These are phyloP conservation scores for Euplagia quadripunctaria DNA, from an alignment of 2,888 invertebrate species.

Conservation along the genomic window DNA sequence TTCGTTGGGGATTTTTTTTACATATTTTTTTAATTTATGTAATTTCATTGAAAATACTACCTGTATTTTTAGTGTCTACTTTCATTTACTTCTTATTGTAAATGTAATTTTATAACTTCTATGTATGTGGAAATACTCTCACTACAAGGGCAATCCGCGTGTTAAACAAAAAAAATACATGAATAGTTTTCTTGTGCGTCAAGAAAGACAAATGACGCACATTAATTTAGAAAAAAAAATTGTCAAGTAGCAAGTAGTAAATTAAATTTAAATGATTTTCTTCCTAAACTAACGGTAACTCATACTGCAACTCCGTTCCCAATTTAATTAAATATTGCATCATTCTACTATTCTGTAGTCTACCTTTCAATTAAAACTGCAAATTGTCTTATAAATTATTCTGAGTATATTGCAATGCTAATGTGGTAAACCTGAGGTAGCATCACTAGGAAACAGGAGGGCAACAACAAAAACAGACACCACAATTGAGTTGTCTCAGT, in stretches of 20 bases:
- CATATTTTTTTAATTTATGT: too few relatives aligned
- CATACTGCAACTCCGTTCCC: neutral
- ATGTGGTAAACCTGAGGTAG: conserved; percentile 36
- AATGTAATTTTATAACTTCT: too few relatives aligned
- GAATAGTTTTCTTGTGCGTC: too few relatives aligned
- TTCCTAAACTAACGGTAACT: neutral
- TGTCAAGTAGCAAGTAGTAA: neutral
- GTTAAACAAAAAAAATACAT: too few relatives aligned
- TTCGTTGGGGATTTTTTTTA: too few relatives aligned
- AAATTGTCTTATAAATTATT: neutral
- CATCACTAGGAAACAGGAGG: conserved; percentile 47
- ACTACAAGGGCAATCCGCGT: too few relatives aligned
- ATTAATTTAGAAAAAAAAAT: too few relatives aligned
- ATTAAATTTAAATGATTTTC: neutral
- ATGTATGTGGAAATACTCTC: too few relatives aligned
- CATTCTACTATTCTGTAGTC: neutral
- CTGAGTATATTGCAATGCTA: conserved; percentile 3
- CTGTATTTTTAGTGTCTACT: too few relatives aligned
- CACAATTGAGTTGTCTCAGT: conserved; percentile 51
- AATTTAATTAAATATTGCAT: neutral
- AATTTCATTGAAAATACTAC: too few relatives aligned
- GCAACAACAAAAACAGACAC: conserved; percentile 55
- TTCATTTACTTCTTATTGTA: too few relatives aligned
- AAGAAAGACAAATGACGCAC: too few relatives aligned
- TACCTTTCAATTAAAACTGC: neutral